Evolutionary conservation across 1,140 invertebrate genomes (phyloP).

Genomic region (Drosophila pseudoobscura): DNA sequence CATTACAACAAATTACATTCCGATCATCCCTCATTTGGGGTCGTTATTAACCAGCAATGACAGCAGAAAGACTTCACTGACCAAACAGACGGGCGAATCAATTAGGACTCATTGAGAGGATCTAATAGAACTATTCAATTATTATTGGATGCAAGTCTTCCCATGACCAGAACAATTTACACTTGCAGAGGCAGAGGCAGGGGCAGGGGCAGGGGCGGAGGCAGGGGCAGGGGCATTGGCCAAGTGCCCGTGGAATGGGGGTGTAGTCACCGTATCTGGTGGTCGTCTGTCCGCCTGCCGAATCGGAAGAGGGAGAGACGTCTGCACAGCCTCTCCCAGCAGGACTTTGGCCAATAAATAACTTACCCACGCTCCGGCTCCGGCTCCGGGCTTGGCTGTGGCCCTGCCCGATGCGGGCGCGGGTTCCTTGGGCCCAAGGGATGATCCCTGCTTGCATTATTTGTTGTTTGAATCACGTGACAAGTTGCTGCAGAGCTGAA

Average conservation of each 20-base stretch:
- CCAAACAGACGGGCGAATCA: constrained; percentile 22
- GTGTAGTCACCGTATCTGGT: not conserved
- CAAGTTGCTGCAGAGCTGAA: constrained; percentile 50
- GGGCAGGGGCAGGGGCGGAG: too few species aligned
- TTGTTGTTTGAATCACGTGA: constrained; percentile 81
- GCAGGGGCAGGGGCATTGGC: constrained; percentile 32
- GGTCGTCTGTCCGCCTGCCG: not conserved
- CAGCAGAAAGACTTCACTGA: not conserved
- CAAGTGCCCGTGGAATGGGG: constrained; percentile 6
- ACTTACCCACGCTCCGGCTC: constrained; percentile 57
- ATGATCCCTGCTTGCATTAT: constrained; percentile 68
- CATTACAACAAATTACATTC: too few species aligned
- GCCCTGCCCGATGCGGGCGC: constrained; percentile 7
- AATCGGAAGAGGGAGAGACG: constrained; percentile 4
- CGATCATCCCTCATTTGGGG: not conserved
- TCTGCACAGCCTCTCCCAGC: constrained; percentile 20
- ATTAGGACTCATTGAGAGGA: constrained; percentile 60
- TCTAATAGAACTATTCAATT: constrained; percentile 62
- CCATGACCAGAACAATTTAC: constrained; percentile 71
- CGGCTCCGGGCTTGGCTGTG: constrained; percentile 4
- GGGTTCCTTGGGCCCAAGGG: constrained; percentile 50
- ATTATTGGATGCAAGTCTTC: constrained; percentile 64
- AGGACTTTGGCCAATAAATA: constrained; percentile 62
- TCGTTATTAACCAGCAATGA: not conserved
- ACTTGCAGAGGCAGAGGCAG: constrained; percentile 45